Evolutionary conservation across 37 sponge, comb jelly and placozoan genomes (phyloP).

Genomic region (Diacarnus erythraeanus): DNA sequence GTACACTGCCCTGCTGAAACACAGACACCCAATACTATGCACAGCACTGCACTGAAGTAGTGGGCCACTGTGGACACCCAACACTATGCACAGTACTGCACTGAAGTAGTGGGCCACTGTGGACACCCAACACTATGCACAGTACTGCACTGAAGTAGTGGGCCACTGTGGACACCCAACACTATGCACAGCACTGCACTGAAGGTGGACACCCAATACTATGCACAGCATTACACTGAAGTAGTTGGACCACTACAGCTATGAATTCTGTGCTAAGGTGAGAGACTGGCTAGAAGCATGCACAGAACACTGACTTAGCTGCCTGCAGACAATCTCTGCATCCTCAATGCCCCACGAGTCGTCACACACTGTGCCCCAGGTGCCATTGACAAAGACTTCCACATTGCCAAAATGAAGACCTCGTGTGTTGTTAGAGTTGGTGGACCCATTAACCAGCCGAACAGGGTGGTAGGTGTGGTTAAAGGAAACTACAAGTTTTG

Average conservation of each 20-base stretch:
- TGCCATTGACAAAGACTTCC: slow-evolving; percentile 40
- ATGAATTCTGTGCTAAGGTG: not conserved
- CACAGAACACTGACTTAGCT: slow-evolving; percentile 32
- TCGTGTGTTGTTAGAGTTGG: slow-evolving; percentile 5
- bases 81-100: no score
- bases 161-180: no score
- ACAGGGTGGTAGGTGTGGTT: not conserved
- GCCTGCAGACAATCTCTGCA: slow-evolving; percentile 57
- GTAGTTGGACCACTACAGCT: not conserved
- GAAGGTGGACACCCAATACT: no score
- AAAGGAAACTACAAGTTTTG: slow-evolving; percentile 16
- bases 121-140: no score
- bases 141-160: no score
- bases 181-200: no score
- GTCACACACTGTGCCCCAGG: slow-evolving; percentile 73
- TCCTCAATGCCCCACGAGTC: slow-evolving; percentile 64
- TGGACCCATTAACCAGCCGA: slow-evolving; percentile 18
- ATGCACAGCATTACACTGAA: not conserved
- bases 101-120: no score
- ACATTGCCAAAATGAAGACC: slow-evolving; percentile 25
- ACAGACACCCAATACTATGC: no score
- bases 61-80: no score
- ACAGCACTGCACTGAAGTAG: no score
- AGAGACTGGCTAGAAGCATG: not conserved
- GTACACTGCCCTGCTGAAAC: no score